Conservation (phyloP, 2,797 vertebrate species). For the Pipistrellus nathusii region DNA sequence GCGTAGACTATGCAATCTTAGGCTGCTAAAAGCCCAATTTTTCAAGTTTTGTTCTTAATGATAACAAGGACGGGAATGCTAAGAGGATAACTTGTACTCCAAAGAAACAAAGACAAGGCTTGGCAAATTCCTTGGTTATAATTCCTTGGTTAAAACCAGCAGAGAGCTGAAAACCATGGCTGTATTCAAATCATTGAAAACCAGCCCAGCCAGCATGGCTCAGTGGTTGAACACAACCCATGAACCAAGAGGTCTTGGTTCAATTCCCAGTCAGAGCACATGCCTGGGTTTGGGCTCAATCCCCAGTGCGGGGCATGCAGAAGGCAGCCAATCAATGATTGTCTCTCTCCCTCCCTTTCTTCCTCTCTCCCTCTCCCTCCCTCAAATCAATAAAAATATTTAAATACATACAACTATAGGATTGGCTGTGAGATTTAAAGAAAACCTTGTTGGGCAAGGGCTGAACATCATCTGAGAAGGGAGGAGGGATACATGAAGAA, state of each 20-base stretch:
- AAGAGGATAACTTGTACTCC: neutral
- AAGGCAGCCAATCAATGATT: no score
- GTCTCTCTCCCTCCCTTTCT: no score
- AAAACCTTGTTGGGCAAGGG: neutral
- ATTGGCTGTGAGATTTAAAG: neutral
- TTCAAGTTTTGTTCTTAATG: neutral
- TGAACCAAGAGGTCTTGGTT: no score
- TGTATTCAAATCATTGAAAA: neutral
- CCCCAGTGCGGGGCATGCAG: no score
- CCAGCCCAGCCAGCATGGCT: no score
- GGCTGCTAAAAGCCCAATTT: neutral
- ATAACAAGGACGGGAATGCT: neutral
- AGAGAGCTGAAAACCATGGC: neutral
- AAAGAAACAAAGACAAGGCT: neutral
- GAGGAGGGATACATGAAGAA: neutral
- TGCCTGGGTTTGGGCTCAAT: no score
- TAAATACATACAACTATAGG: neutral
- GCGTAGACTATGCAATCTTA: neutral
- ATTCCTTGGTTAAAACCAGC: neutral
- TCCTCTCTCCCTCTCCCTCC: no score
- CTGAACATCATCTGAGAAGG: rapidly evolving
- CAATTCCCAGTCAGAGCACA: no score
- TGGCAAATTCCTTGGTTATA: neutral
- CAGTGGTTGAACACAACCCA: no score
- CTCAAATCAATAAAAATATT: no score